A percentile compares a stretch with the other conserved stretches of the same genome.
Conservation (phyloP, 92 coral and sea anemone species). For the Epizoanthus stellaris region DNA sequence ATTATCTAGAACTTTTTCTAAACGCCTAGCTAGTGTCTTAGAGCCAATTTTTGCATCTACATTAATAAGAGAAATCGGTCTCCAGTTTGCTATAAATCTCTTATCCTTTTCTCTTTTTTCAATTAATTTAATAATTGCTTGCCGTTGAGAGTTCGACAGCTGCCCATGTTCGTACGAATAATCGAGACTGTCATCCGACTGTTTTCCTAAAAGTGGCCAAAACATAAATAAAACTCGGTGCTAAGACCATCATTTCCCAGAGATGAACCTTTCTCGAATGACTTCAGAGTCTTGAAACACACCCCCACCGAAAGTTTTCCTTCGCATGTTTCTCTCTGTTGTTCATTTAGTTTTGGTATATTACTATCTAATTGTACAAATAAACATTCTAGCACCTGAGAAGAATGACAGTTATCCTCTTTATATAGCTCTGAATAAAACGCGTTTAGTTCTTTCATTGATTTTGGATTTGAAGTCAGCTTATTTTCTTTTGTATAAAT, state of each 20-base stretch:
- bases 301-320: conserved; percentile 21
- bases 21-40: neutral
- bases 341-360: conserved; percentile 38
- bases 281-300: neutral
- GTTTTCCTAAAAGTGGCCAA: conserved; percentile 30
- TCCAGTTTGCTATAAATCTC: conserved; percentile 25
- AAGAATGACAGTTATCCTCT: neutral
- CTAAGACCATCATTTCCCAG: too few relatives aligned
- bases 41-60: conserved; percentile 13
- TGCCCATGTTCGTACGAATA: conserved; percentile 20
- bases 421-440: neutral
- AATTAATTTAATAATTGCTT: conserved; percentile 35
- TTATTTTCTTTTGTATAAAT: conserved; percentile 16
- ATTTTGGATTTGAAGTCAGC: conserved; percentile 20
- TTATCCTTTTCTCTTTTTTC: neutral
- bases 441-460: conserved; percentile 8
- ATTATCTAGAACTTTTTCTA: too few relatives aligned
- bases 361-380: neutral
- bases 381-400: neutral
- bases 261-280: neutral
- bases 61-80: conserved; percentile 8
- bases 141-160: conserved; percentile 26
- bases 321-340: conserved; percentile 24
- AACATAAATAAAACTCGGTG: neutral
- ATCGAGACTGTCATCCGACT: conserved; percentile 12